Evolutionary conservation across 2,888 invertebrate genomes (phyloP).

Genomic region (Epinotia demarniana): DNA sequence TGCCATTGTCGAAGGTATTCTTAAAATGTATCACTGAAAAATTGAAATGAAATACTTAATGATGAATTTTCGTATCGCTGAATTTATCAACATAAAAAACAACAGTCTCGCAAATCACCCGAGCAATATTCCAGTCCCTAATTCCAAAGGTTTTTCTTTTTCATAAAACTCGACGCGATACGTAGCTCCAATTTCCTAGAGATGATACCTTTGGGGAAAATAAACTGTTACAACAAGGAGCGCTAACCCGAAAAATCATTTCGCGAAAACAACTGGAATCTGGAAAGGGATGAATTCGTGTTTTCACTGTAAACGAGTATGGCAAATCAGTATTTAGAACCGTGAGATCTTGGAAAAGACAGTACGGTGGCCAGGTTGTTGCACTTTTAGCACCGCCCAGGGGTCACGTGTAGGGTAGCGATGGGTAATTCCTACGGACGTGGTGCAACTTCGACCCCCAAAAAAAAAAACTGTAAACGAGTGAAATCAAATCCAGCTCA

Average conservation of each 20-base stretch:
- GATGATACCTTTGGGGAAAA: slow-evolving; percentile 79
- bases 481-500: too few species aligned
- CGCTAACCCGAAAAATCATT: slow-evolving; percentile 78
- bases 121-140: slow-evolving; percentile 43
- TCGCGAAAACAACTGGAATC: slow-evolving; percentile 78
- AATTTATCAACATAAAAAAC: slow-evolving; percentile 22
- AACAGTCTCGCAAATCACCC: slow-evolving; percentile 28
- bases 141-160: slow-evolving; percentile 56
- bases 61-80: too few species aligned
- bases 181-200: slow-evolving; percentile 77
- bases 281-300: slow-evolving; percentile 35
- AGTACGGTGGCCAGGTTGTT: too few species aligned
- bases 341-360: too few species aligned
- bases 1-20: not conserved
- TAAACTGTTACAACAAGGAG: slow-evolving; percentile 77
- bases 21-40: too few species aligned
- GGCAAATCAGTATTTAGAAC: too few species aligned
- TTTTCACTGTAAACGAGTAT: slow-evolving; percentile 8
- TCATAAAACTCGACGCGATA: slow-evolving; percentile 66
- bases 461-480: not conserved
- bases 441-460: too few species aligned
- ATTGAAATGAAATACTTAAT: too few species aligned
- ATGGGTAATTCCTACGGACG: too few species aligned
- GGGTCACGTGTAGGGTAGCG: too few species aligned
- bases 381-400: too few species aligned